These are phyloP conservation scores for Drosophila burlai DNA, from an alignment of 1,140 invertebrate genomes.

Conservation along the genomic window DNA sequence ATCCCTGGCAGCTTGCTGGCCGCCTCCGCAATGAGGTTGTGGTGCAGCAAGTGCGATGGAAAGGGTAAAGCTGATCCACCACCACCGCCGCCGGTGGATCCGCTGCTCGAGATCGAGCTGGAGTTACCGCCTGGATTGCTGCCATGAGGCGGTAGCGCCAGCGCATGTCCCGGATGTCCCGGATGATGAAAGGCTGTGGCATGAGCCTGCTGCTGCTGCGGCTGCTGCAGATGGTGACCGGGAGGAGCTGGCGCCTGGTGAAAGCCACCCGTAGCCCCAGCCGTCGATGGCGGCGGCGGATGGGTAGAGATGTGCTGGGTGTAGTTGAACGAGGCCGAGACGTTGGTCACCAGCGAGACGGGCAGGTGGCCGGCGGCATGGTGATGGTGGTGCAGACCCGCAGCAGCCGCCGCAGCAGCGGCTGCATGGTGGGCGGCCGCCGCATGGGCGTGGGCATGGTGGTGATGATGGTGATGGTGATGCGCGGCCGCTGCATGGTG, in stretches of 20 bases:
- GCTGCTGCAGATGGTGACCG: slow-evolving; percentile 30
- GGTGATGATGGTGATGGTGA: slow-evolving; percentile 73
- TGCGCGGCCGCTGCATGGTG: slow-evolving; percentile 71
- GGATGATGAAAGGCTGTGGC: slow-evolving; percentile 70
- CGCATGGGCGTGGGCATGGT: slow-evolving; percentile 71
- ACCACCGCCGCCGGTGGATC: not conserved
- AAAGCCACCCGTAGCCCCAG: slow-evolving; percentile 42
- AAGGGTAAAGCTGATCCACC: slow-evolving; percentile 86
- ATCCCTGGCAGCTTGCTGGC: slow-evolving; percentile 78
- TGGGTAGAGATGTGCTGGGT: slow-evolving; percentile 84
- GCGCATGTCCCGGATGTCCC: slow-evolving; percentile 41
- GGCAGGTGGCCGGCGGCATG: slow-evolving; percentile 66
- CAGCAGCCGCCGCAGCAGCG: slow-evolving; percentile 64
- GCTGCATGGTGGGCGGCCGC: slow-evolving; percentile 73
- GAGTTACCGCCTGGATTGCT: slow-evolving; percentile 54
- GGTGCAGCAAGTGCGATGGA: slow-evolving; percentile 87
- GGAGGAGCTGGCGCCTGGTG: slow-evolving; percentile 38
- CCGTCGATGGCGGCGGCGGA: slow-evolving; percentile 44
- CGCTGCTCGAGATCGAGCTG: slow-evolving; percentile 36
- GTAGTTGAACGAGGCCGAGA: slow-evolving; percentile 83
- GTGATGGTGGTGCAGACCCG: slow-evolving; percentile 74
- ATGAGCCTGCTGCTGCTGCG: slow-evolving; percentile 44
- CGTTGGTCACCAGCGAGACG: slow-evolving; percentile 80
- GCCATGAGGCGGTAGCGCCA: slow-evolving; percentile 49
- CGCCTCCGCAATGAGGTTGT: slow-evolving; percentile 82